Base-by-base conservation (phyloP, 2,113 vertebrate genomes). In the Amphiprion percula region DNA sequence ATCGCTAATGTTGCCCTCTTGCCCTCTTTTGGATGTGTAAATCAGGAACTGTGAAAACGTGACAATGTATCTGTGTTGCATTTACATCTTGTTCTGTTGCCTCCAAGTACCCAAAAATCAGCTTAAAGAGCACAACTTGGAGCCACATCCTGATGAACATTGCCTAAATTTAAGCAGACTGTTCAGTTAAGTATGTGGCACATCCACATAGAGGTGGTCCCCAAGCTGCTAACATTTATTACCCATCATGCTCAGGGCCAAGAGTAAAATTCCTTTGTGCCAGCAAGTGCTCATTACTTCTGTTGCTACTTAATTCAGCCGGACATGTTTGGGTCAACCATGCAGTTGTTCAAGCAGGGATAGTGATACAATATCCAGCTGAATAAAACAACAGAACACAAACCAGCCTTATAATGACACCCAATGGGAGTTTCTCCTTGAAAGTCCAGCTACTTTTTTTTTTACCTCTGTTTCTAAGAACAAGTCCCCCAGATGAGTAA, bases 171-270 rank as follows among this genome's bases (percentile, higher is more conserved):
- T 3, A 50, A 15, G 2, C 1, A 12, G 37, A 15, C 46, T 52
- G 16, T 50, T n/a, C 19, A 19, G 49, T 65, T 17, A 15, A 14
- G 23, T 10, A 16, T 0, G 55, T 59, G n/a, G 54, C 26, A 10
- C 37, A 39, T 30, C 15, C 14, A 47, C 39, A 67, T 26, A 74
- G 58, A 74, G 50, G 64, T 64, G 17, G 0, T 67, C 58, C 56
- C 39, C 65, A 21, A 81, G 50, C 16, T 74, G 46, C 53, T 60
- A 33, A 39, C 16, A 54, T 66, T 65, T 73, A 69, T 79, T 64
- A 59, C 12, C 69, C n/a, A 67, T 49, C 39, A 74, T 30, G 33
- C 60, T 24, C 44, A n/a, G 33, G n/a, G 73, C 41, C 77, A 74
- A 33, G 33, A 28, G 7, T 50, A 16, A 76, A 67, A 79, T 23